Percentiles rank a stretch among this genome's conserved stretches.
Conservation (phyloP, 2,797 vertebrate species). For the Mico argentatus region DNA sequence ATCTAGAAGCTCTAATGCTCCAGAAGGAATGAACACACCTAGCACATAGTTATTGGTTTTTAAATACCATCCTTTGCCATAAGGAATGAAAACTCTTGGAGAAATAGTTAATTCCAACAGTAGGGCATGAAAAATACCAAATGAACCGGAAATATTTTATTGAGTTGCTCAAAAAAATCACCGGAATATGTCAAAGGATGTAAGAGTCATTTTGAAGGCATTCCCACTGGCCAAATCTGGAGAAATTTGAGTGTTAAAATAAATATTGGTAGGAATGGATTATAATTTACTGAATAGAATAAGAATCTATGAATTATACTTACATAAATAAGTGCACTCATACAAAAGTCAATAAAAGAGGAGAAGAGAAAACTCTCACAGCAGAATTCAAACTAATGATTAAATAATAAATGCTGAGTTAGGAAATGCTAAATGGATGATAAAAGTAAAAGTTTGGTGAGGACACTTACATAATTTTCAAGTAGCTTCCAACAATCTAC, state of each 20-base stretch:
- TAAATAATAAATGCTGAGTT: not conserved
- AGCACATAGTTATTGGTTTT: not conserved
- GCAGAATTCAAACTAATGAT: not conserved
- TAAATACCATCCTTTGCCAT: not conserved
- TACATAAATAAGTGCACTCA: not conserved
- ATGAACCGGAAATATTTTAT: not conserved
- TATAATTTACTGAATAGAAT: not conserved
- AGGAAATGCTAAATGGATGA: not conserved
- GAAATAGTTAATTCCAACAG: not conserved
- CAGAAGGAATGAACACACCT: not conserved
- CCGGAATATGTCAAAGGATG: not conserved
- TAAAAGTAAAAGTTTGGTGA: not conserved
- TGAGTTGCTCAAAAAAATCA: not conserved
- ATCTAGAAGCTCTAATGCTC: not conserved
- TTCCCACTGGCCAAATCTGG: not conserved
- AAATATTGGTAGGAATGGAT: not conserved
- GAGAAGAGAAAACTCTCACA: not conserved
- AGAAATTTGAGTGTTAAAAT: not conserved
- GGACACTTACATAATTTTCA: not conserved
- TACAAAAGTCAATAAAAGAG: not conserved
- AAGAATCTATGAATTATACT: not conserved
- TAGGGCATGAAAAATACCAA: not conserved
- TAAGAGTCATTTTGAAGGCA: not conserved
- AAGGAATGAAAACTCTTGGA: not conserved
- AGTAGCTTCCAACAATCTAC: not conserved